phyloP scores from a whole-genome alignment of 1,140 invertebrate genomes.

The Copidosoma floridanum region DNA sequence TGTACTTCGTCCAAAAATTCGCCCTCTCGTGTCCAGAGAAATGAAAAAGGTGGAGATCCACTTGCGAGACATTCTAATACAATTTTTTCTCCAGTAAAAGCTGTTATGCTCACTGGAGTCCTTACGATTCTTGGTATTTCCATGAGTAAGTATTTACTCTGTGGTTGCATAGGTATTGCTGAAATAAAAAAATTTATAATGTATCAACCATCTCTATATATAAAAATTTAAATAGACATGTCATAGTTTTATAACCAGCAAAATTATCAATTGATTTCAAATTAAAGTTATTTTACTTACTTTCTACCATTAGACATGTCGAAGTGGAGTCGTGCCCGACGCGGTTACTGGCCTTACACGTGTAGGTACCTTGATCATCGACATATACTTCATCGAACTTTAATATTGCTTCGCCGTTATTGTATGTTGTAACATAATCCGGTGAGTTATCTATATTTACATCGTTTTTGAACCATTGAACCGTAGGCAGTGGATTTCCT shows the following conservation, averaged over 20 bases:
- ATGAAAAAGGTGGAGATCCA: conserved; percentile 61
- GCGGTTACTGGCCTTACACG: conserved; percentile 70
- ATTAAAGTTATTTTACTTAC: conserved; percentile 44
- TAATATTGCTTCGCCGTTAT: conserved; percentile 65
- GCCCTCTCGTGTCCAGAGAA: conserved; percentile 70
- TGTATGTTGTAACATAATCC: conserved; percentile 67
- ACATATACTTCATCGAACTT: conserved; percentile 62
- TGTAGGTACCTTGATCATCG: conserved; percentile 64
- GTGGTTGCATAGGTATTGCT: not conserved
- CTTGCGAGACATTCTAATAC: conserved; percentile 67
- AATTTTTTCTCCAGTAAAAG: conserved; percentile 64
- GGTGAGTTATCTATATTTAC: conserved; percentile 72
- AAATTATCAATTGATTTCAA: too few species aligned
- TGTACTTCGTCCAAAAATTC: conserved; percentile 60
- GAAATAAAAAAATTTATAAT: conserved; percentile 15
- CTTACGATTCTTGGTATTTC: conserved; percentile 60
- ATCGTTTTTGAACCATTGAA: conserved; percentile 78
- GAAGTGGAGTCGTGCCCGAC: conserved; percentile 64
- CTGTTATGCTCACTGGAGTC: conserved; percentile 64
- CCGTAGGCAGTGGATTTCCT: conserved; percentile 74
- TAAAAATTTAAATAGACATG: too few species aligned
- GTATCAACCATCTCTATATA: too few species aligned
- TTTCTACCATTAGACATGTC: conserved; percentile 57
- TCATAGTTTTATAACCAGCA: not conserved
- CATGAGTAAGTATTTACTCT: conserved; percentile 11